These are phyloP conservation scores for Tylochromis polylepis DNA, from an alignment of 2,113 vertebrate species.

Conservation along the genomic window DNA sequence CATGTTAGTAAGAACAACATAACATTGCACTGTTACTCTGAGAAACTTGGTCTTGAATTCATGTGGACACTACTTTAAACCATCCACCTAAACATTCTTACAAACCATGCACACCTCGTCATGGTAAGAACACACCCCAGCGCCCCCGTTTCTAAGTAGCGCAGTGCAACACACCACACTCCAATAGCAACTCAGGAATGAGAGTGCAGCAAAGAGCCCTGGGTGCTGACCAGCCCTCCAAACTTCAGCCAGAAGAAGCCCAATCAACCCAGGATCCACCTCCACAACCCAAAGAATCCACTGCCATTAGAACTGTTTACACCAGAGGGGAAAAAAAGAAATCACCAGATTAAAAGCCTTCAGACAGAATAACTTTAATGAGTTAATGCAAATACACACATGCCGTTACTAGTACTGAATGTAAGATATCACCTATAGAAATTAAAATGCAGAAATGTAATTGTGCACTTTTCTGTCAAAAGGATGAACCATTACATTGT, in stretches of 20 bases:
- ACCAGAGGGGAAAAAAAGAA: background rate
- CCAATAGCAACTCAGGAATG: background rate
- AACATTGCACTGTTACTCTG: background rate
- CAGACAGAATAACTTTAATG: background rate
- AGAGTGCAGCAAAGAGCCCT: background rate
- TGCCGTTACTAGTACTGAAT: background rate
- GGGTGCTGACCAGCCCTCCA: no score
- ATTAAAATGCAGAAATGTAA: background rate
- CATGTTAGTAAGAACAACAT: background rate
- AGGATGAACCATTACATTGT: slow-evolving; percentile 1
- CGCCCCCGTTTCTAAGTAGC: background rate
- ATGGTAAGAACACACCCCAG: background rate
- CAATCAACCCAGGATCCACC: background rate
- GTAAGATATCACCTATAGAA: background rate
- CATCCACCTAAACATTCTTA: background rate
- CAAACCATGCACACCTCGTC: background rate
- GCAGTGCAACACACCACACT: background rate
- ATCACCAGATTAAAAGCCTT: background rate
- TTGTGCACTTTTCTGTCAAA: background rate
- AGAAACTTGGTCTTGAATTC: background rate
- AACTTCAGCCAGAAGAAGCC: accelerated
- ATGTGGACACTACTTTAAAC: background rate
- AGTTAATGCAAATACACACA: background rate
- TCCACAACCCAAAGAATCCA: background rate
- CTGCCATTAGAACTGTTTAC: background rate